These are phyloP conservation scores for Magallana angulata DNA, from an alignment of 1,140 invertebrate species.

Conservation along the genomic window DNA sequence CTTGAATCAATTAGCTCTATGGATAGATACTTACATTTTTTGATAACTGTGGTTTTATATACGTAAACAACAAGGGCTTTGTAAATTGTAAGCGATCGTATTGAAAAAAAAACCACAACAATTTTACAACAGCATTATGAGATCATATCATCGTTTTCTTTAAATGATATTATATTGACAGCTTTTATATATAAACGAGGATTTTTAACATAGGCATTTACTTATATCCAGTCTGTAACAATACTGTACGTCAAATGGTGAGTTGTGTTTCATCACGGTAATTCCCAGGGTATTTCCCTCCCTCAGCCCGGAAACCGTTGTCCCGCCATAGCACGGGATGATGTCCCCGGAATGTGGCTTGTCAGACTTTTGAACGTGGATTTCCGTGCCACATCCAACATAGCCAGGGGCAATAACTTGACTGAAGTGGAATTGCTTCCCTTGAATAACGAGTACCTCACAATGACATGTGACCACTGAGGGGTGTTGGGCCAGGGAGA, in stretches of 20 bases:
- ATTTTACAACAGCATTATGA: too few species aligned
- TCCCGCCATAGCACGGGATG: constrained; percentile 39
- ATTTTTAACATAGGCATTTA: not conserved
- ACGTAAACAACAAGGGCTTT: too few species aligned
- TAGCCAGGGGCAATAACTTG: constrained; percentile 42
- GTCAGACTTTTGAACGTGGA: constrained; percentile 37
- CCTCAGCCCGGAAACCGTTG: constrained; percentile 20
- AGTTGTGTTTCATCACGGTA: not conserved
- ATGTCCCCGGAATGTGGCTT: not conserved
- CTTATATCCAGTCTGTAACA: constrained; percentile 51
- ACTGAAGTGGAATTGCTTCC: constrained; percentile 39
- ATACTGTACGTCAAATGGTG: constrained; percentile 36
- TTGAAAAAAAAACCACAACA: too few species aligned
- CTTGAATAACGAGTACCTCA: constrained; percentile 26
- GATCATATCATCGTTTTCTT: too few species aligned
- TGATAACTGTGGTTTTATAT: too few species aligned
- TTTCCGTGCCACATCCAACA: constrained; percentile 44
- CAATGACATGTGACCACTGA: constrained; percentile 28
- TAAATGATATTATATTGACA: too few species aligned
- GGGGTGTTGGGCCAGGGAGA: constrained; percentile 19
- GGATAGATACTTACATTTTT: too few species aligned
- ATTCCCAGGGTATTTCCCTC: constrained; percentile 46
- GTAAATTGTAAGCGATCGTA: too few species aligned
- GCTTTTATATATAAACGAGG: too few species aligned
- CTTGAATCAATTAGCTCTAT: too few species aligned